These are phyloP conservation scores for Charadrius vociferus DNA, from an alignment of 2,113 vertebrate species.

Conservation along the genomic window DNA sequence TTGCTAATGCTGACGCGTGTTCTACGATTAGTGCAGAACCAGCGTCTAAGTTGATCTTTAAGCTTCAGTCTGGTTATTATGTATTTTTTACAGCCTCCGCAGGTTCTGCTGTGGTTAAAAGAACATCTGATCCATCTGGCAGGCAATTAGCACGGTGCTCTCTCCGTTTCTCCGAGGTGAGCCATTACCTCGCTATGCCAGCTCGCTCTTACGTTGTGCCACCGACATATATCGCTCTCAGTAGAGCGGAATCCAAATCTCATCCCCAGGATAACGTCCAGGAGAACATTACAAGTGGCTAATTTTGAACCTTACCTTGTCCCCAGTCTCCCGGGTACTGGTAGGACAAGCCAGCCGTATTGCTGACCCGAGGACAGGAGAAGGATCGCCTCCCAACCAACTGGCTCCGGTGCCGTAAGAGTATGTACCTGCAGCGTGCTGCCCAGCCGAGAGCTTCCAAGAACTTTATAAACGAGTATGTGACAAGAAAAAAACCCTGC, in stretches of 20 bases:
- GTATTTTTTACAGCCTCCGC: not conserved
- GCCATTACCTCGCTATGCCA: not conserved
- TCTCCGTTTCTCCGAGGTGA: not conserved
- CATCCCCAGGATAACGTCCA: not conserved
- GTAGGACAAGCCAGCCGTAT: not conserved
- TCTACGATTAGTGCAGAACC: not conserved
- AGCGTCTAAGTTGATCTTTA: not conserved
- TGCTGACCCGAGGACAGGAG: not conserved
- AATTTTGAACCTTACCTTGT: not conserved
- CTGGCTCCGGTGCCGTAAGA: not conserved
- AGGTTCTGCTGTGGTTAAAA: not conserved
- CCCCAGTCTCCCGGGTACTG: not conserved
- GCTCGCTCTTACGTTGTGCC: not conserved
- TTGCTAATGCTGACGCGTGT: not conserved
- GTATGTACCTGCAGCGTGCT: not conserved
- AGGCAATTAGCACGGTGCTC: constrained; percentile 3
- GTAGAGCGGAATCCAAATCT: not conserved
- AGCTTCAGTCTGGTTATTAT: not conserved
- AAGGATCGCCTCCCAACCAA: not conserved
- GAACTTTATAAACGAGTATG: not conserved
- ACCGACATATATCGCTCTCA: not conserved
- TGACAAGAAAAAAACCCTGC: not conserved
- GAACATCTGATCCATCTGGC: constrained; percentile 14
- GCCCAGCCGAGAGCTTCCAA: not conserved
- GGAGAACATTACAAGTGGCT: not conserved